Percentiles rank a stretch among this genome's conserved stretches.
phyloP scores from a whole-genome alignment of 2,888 invertebrate genomes.

The Microplitis manilae region DNA sequence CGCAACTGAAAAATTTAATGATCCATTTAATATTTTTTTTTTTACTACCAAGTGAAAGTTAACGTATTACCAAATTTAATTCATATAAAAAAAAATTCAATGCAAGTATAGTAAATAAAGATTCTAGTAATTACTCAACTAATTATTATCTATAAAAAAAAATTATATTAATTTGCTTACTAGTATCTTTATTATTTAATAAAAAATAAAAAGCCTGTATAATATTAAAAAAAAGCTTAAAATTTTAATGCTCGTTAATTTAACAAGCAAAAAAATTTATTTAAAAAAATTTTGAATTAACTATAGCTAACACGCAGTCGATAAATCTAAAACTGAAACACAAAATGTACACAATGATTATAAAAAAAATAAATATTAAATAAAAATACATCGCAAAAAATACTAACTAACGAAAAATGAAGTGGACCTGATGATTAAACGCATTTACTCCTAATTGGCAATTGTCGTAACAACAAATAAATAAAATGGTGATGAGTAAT shows the following conservation, averaged over 20 bases:
- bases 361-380: constrained; percentile 44
- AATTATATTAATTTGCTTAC: neutral
- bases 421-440: constrained; percentile 51
- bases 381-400: constrained; percentile 61
- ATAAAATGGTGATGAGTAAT: constrained; percentile 49
- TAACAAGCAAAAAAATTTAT: neutral
- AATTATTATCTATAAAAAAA: neutral
- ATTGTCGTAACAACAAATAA: constrained; percentile 36
- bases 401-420: constrained; percentile 63
- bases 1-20: constrained; percentile 64
- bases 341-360: constrained; percentile 35
- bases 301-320: neutral
- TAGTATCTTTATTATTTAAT: neutral
- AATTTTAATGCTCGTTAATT: neutral
- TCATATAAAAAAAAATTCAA: constrained; percentile 21
- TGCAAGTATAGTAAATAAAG: constrained; percentile 27
- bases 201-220: constrained; percentile 32
- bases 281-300: neutral
- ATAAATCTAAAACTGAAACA: constrained; percentile 17
- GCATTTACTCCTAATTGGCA: constrained; percentile 53
- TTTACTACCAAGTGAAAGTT: constrained; percentile 21
- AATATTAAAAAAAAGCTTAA: neutral
- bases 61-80: constrained; percentile 28
- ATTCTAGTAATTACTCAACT: neutral
- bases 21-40: constrained; percentile 38